phyloP scores from a whole-genome alignment of 2,113 vertebrate genomes.

The Eidolon helvum region DNA sequence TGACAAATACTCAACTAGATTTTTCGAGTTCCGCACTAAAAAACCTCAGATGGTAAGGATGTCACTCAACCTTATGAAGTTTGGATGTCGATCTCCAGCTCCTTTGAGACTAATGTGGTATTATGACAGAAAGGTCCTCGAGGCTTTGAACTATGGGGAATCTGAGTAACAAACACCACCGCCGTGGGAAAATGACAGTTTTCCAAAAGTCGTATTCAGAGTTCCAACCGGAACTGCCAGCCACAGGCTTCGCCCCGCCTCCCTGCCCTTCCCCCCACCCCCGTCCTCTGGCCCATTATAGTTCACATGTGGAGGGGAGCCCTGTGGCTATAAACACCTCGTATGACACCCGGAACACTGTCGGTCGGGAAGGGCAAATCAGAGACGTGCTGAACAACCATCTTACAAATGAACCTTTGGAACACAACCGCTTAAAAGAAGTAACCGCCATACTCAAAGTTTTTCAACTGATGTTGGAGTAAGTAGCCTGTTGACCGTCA shows the following conservation, averaged over 20 bases:
- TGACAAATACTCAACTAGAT: neutral
- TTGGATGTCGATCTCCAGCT: neutral
- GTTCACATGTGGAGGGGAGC: neutral
- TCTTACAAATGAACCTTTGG: neutral
- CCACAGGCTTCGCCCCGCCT: neutral
- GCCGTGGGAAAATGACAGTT: neutral
- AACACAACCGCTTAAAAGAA: neutral
- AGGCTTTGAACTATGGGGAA: neutral
- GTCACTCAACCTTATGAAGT: neutral
- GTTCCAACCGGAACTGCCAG: neutral
- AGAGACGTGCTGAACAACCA: neutral
- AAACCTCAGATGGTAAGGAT: neutral
- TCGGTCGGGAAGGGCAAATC: neutral
- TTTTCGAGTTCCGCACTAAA: neutral
- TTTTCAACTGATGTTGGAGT: neutral
- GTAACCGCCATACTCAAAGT: neutral
- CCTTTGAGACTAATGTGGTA: neutral
- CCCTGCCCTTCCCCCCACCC: no score
- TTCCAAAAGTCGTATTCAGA: neutral
- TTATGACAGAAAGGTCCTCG: neutral
- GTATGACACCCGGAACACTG: neutral
- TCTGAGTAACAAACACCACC: neutral
- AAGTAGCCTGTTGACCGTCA: neutral
- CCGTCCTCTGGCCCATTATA: neutral
- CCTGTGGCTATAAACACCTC: neutral